Percentiles rank a stretch among this genome's conserved stretches.
Conservation (phyloP, 2,113 vertebrate genomes). For the Stomatorhinus ivindoensis region DNA sequence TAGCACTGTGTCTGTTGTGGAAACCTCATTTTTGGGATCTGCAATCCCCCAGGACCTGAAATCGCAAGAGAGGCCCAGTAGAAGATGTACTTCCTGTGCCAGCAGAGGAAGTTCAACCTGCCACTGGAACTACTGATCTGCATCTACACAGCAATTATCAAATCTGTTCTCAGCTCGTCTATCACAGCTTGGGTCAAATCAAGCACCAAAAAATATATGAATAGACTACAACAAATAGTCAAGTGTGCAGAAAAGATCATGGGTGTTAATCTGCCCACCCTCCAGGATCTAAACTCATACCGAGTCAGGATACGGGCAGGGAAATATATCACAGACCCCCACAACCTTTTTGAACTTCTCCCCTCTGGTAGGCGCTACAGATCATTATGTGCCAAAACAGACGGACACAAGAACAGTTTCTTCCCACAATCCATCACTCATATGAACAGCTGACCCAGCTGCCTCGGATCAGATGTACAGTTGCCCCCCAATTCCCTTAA, state of each 20-base stretch:
- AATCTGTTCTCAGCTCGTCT: not conserved
- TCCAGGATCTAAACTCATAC: not conserved
- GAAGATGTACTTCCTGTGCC: not conserved
- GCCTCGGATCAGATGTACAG: not conserved
- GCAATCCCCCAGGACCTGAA: not conserved
- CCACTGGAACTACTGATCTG: not conserved
- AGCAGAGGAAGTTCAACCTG: not conserved
- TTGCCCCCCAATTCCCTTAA: not conserved
- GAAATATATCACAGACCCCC: not conserved
- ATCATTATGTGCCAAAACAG: not conserved
- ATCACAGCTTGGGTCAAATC: not conserved
- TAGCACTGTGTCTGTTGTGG: not conserved
- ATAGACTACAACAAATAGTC: not conserved
- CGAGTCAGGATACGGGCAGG: not conserved
- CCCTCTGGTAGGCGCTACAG: not conserved
- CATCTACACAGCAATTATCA: not conserved
- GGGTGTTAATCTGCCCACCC: not conserved
- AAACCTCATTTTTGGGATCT: not conserved
- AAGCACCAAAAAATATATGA: not conserved
- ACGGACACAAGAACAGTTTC: not conserved
- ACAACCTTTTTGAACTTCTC: not conserved
- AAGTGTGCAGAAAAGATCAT: not conserved
- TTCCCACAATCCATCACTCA: not conserved
- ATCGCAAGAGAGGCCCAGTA: not conserved
- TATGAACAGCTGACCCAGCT: not conserved